phyloP scores from a whole-genome alignment of 2,113 vertebrate genomes.

The Plecturocebus donacophilus region DNA sequence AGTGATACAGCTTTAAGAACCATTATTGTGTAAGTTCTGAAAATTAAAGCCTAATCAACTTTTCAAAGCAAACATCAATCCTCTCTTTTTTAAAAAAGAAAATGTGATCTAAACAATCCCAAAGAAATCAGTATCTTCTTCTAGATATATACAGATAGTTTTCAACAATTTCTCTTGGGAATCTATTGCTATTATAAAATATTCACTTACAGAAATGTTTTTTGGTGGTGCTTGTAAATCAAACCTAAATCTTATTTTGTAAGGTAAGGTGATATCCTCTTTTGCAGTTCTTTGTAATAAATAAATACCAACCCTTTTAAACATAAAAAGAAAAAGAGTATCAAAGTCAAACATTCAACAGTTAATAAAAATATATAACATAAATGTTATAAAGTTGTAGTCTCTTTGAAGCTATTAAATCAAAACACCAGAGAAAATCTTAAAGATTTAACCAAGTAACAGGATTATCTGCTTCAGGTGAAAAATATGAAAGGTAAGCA shows the following conservation, averaged over 20 bases:
- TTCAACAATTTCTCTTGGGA: conserved; percentile 23
- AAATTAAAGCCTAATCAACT: neutral
- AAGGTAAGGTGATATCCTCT: conserved; percentile 27
- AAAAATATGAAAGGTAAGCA: neutral
- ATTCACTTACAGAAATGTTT: conserved; percentile 41
- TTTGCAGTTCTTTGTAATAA: conserved; percentile 39
- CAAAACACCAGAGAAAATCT: neutral
- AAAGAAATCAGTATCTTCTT: conserved; percentile 9
- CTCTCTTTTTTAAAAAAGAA: neutral
- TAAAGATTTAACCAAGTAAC: neutral
- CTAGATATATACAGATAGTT: neutral
- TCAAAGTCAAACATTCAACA: conserved; percentile 34
- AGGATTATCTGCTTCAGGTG: neutral
- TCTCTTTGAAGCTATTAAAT: neutral
- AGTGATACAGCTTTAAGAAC: neutral
- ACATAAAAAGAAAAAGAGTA: conserved; percentile 35
- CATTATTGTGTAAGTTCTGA: neutral
- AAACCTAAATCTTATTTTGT: conserved; percentile 58
- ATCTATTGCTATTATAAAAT: conserved; percentile 40
- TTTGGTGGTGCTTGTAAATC: conserved; percentile 40
- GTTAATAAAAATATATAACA: conserved; percentile 32
- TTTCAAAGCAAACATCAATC: neutral
- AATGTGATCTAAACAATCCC: neutral
- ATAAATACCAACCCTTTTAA: conserved; percentile 57
- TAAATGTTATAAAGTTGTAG: neutral